A percentile compares a stretch with the other conserved stretches of the same genome.
phyloP scores from a whole-genome alignment of 2,797 vertebrate genomes.

The Gallinago stenura region DNA sequence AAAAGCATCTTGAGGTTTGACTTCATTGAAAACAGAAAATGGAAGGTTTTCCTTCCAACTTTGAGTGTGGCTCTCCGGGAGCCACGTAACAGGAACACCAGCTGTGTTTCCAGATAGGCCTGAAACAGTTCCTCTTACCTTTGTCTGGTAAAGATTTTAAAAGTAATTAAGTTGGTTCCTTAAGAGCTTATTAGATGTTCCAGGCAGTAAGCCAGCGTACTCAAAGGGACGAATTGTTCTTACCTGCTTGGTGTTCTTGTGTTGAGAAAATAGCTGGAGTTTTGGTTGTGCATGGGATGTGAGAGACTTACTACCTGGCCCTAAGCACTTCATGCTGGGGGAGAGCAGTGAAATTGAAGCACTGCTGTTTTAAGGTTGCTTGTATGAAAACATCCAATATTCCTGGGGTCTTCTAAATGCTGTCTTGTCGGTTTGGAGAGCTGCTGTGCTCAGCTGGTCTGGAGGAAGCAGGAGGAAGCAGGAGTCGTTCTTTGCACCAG shows the following conservation, averaged over 20 bases:
- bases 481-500: not conserved
- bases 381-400: rapidly evolving
- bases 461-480: not conserved
- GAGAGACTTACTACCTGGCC: not conserved
- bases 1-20: not conserved
- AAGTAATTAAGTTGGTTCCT: not conserved
- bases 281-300: rapidly evolving
- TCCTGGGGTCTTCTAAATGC: rapidly evolving
- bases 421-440: not conserved
- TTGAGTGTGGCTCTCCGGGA: rapidly evolving
- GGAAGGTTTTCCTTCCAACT: not conserved
- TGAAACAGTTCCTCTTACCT: not conserved
- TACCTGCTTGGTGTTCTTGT: not conserved
- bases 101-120: not conserved
- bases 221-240: not conserved
- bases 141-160: not conserved
- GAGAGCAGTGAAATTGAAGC: not conserved
- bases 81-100: not conserved
- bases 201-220: not conserved
- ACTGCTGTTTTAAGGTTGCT: not conserved
- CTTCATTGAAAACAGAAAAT: not conserved
- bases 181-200: not conserved
- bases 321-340: rapidly evolving
- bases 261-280: not conserved
- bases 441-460: not conserved